phyloP scores from a whole-genome alignment of 1,140 invertebrate species.

The Acromyrmex echinatior region DNA sequence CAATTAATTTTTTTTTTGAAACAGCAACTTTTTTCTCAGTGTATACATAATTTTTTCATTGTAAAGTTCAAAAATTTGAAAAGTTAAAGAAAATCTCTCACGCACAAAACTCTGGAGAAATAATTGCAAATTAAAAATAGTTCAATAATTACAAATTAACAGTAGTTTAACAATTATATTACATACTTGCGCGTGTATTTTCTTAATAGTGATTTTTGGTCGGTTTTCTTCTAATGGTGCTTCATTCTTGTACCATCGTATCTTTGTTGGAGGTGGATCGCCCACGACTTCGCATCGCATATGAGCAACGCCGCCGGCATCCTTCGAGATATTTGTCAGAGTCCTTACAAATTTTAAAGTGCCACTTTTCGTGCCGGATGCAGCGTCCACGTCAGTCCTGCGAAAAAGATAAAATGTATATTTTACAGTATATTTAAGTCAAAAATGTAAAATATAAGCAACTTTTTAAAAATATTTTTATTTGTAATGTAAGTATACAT shows the following conservation, averaged over 20 bases:
- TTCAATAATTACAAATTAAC: background rate
- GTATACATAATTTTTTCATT: background rate
- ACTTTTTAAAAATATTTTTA: background rate
- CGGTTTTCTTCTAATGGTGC: conserved; percentile 87
- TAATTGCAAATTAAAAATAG: background rate
- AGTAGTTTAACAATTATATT: background rate
- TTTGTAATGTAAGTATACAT: background rate
- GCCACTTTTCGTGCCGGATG: conserved; percentile 75
- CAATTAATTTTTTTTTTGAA: no score
- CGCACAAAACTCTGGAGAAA: background rate
- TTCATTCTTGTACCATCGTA: conserved; percentile 91
- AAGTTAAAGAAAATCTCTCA: background rate
- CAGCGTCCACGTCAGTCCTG: conserved; percentile 77
- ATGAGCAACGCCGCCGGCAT: conserved; percentile 88
- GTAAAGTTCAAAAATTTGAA: background rate
- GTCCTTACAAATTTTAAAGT: conserved; percentile 84
- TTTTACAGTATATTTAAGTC: background rate
- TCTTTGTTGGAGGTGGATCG: conserved; percentile 87
- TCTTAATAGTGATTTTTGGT: conserved; percentile 87
- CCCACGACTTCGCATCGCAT: conserved; percentile 91
- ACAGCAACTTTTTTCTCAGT: no score
- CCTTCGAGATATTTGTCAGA: conserved; percentile 89
- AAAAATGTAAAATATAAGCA: background rate
- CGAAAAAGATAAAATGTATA: conserved; percentile 40
- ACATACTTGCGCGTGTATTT: conserved; percentile 78